Percentiles rank a stretch among this genome's conserved stretches.
Conservation (phyloP, 2,113 vertebrate species). For the Anoplopoma fimbria region DNA sequence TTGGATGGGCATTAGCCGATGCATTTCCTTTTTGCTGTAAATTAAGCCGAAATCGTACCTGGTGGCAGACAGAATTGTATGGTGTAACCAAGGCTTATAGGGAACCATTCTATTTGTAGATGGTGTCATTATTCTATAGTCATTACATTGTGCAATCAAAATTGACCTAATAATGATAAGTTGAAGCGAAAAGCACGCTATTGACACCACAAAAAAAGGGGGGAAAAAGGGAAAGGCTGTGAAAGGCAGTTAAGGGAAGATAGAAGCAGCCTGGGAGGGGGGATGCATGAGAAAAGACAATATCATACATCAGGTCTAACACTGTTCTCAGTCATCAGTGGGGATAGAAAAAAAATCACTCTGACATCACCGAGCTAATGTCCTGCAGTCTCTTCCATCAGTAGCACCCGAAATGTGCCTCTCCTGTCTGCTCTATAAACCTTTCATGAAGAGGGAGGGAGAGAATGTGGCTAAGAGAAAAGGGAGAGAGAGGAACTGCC, state of each 20-base stretch:
- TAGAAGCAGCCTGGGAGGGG: constrained; percentile 12
- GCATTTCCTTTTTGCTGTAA: background rate
- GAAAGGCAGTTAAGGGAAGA: background rate
- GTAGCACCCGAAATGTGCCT: constrained; percentile 38
- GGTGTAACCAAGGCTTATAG: background rate
- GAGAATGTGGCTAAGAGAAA: constrained; percentile 46
- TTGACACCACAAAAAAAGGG: background rate
- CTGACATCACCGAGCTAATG: constrained; percentile 66
- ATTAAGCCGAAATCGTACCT: background rate
- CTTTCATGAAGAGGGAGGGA: constrained; percentile 54
- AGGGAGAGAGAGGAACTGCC: constrained; percentile 38
- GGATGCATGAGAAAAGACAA: constrained; percentile 34
- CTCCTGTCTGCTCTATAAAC: constrained; percentile 66
- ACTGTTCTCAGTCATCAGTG: constrained; percentile 57
- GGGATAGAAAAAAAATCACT: constrained; percentile 41
- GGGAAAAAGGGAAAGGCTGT: background rate
- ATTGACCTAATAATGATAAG: background rate
- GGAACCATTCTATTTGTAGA: background rate
- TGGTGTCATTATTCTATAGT: background rate
- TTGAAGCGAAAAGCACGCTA: background rate
- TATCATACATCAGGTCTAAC: constrained; percentile 44
- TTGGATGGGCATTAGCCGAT: background rate
- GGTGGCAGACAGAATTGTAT: background rate
- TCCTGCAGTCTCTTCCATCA: constrained; percentile 63
- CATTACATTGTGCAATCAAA: background rate